These are phyloP conservation scores for Asteroscopus sphinx DNA, from an alignment of 2,888 invertebrate species.

Conservation along the genomic window DNA sequence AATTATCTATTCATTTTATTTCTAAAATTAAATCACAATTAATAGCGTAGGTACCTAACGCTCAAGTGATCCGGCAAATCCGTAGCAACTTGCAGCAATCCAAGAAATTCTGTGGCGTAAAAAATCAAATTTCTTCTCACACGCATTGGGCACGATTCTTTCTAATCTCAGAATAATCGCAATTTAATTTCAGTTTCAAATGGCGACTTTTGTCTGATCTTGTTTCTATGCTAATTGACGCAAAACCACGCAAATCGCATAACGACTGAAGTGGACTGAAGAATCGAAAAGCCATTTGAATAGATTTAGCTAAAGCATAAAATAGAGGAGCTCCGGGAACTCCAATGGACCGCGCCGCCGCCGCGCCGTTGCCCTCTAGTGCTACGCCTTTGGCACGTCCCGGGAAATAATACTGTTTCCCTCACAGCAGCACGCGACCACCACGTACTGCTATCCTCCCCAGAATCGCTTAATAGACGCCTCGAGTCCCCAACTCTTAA, in stretches of 20 bases:
- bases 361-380: too few relatives aligned
- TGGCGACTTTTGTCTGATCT: slow-evolving; percentile 73
- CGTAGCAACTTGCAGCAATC: slow-evolving; percentile 36
- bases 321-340: too few relatives aligned
- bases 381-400: too few relatives aligned
- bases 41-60: background rate
- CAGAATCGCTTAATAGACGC: too few relatives aligned
- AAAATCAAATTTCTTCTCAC: slow-evolving; percentile 73
- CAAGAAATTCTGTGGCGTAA: slow-evolving; percentile 63
- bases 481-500: too few relatives aligned
- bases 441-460: too few relatives aligned
- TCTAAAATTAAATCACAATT: slow-evolving; percentile 8
- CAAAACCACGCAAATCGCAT: slow-evolving; percentile 70
- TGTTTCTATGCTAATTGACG: slow-evolving; percentile 80
- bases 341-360: too few relatives aligned
- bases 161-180: slow-evolving; percentile 74
- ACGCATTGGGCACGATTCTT: slow-evolving; percentile 69
- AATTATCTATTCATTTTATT: background rate
- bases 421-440: too few relatives aligned
- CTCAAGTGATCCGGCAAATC: slow-evolving; percentile 31
- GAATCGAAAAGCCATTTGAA: slow-evolving; percentile 53
- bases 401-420: too few relatives aligned
- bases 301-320: too few relatives aligned
- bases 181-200: slow-evolving; percentile 76
- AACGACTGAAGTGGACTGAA: slow-evolving; percentile 75